These are phyloP conservation scores for Drosophila parthenogenetica DNA, from an alignment of 2,888 invertebrate genomes.

Conservation along the genomic window DNA sequence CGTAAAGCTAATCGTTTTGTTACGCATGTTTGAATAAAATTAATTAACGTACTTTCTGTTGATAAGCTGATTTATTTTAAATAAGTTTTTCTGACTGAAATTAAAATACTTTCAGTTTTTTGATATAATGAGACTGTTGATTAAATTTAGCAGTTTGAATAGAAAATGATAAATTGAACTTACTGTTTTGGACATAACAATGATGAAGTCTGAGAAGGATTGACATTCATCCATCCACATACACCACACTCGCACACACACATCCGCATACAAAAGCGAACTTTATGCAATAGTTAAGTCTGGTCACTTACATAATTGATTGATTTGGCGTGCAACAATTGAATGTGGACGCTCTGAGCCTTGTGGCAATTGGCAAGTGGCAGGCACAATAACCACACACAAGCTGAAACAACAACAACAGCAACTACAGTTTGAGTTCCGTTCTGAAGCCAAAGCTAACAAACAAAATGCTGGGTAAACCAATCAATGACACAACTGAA, in stretches of 20 bases:
- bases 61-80: too few relatives aligned
- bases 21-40: too few relatives aligned
- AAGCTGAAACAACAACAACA: constrained; percentile 29
- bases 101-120: too few relatives aligned
- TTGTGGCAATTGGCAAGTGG: constrained; percentile 40
- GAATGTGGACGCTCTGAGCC: constrained; percentile 39
- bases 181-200: constrained; percentile 3
- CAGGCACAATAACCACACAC: constrained; percentile 42
- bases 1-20: too few relatives aligned
- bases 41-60: too few relatives aligned
- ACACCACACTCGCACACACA: neutral
- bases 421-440: constrained; percentile 11
- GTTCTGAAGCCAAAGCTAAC: constrained; percentile 58
- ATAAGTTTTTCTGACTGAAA: too few relatives aligned
- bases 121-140: too few relatives aligned
- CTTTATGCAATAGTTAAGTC: constrained; percentile 51
- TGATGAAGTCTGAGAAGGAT: neutral
- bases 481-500: constrained; percentile 78
- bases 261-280: neutral
- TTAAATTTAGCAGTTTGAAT: neutral
- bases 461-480: constrained; percentile 76
- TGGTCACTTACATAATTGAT: constrained; percentile 70
- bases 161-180: constrained; percentile 7
- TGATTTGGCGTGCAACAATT: constrained; percentile 73
- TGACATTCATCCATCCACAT: neutral